These are phyloP conservation scores for Neelides folsomi DNA, from an alignment of 2,888 invertebrate genomes.

Conservation along the genomic window DNA sequence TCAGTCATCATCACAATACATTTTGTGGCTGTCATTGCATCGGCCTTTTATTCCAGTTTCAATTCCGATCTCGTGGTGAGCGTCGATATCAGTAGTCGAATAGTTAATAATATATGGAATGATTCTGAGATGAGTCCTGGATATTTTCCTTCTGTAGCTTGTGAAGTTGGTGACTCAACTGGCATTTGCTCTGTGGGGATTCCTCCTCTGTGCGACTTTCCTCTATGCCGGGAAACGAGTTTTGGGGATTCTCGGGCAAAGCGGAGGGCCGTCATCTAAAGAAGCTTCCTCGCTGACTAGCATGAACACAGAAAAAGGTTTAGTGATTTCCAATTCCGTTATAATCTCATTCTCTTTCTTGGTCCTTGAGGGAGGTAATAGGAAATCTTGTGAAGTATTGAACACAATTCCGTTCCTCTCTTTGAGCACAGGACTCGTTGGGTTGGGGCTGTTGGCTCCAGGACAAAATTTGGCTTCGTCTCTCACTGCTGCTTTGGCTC, in stretches of 20 bases:
- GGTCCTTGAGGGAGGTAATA: background rate
- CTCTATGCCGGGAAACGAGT: slow-evolving; percentile 41
- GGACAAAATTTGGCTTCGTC: slow-evolving; percentile 45
- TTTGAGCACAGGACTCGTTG: slow-evolving; percentile 4
- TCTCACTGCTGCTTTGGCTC: slow-evolving; percentile 43
- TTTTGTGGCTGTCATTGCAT: slow-evolving; percentile 42
- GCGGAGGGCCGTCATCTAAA: slow-evolving; percentile 14
- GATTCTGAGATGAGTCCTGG: no score
- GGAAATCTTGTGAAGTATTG: background rate
- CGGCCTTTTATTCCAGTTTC: slow-evolving; percentile 42
- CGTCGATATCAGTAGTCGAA: no score
- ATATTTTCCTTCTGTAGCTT: slow-evolving; percentile 35
- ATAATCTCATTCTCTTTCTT: no score
- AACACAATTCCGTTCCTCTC: background rate
- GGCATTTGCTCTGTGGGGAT: slow-evolving; percentile 45
- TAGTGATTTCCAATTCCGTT: background rate
- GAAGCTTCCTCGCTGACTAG: slow-evolving; percentile 19
- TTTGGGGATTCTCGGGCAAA: slow-evolving; percentile 14
- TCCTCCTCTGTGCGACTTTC: slow-evolving; percentile 44
- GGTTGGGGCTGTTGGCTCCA: slow-evolving; percentile 40
- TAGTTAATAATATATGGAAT: no score
- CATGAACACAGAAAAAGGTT: slow-evolving; percentile 24
- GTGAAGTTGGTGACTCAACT: slow-evolving; percentile 42
- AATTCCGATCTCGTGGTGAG: slow-evolving; percentile 37
- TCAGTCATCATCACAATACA: slow-evolving; percentile 44